Conservation (phyloP, 2,888 invertebrate genomes). For the Pelosia muscerda region DNA sequence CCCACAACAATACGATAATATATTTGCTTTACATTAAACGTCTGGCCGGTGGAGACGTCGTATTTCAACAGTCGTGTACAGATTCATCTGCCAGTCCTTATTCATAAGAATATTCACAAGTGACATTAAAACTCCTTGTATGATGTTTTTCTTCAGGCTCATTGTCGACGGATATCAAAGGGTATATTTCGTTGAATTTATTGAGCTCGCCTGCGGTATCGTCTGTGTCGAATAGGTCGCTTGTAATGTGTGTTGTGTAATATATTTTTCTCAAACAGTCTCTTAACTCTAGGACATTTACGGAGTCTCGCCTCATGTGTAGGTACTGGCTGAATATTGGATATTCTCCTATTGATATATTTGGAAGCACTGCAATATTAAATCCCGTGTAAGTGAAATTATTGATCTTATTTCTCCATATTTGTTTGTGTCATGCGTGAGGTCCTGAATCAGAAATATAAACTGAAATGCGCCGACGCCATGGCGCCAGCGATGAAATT, state of each 20-base stretch:
- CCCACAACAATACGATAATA: conserved; percentile 73
- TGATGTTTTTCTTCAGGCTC: conserved; percentile 74
- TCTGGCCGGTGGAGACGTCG: conserved; percentile 71
- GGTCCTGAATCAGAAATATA: conserved; percentile 77
- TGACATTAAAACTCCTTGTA: conserved; percentile 79
- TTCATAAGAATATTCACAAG: conserved; percentile 77
- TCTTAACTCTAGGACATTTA: conserved; percentile 51
- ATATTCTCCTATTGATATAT: conserved; percentile 37
- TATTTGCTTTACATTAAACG: conserved; percentile 70
- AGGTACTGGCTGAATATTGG: conserved; percentile 58
- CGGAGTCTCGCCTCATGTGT: conserved; percentile 48
- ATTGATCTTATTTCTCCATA: conserved; percentile 44
- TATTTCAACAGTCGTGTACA: conserved; percentile 82
- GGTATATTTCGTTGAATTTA: conserved; percentile 74
- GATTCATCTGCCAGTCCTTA: conserved; percentile 79
- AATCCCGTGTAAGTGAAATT: conserved; percentile 34
- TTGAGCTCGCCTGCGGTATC: conserved; percentile 64
- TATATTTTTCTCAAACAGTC: conserved; percentile 63
- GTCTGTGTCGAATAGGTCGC: conserved; percentile 65
- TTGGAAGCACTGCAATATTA: conserved; percentile 42
- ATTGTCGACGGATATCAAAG: conserved; percentile 77
- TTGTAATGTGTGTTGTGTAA: conserved; percentile 60
- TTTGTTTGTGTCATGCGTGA: conserved; percentile 59
- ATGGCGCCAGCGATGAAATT: conserved; percentile 72
- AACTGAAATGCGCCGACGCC: conserved; percentile 71